phyloP scores from a whole-genome alignment of 2,888 invertebrate species.

The Epinotia nisella region DNA sequence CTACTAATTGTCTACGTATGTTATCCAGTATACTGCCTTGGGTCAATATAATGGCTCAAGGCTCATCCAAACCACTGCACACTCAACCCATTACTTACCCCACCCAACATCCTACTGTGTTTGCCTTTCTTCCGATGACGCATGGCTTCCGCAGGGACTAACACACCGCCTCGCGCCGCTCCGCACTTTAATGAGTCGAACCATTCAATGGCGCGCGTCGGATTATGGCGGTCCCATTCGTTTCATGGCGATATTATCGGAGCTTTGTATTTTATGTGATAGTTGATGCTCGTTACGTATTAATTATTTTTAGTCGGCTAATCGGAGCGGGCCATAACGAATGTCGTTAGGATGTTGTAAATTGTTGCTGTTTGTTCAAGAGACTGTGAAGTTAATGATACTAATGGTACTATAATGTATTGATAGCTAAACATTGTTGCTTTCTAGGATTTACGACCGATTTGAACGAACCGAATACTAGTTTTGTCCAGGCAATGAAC shows the following conservation, averaged over 20 bases:
- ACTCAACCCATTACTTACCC: slow-evolving; percentile 14
- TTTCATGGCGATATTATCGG: slow-evolving; percentile 1
- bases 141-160: slow-evolving; percentile 7
- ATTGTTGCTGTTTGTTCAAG: not conserved
- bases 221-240: not conserved
- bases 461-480: not conserved
- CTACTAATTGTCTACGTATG: not conserved
- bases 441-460: not conserved
- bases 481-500: no score
- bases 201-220: slow-evolving; percentile 28
- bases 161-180: not conserved
- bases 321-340: not conserved
- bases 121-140: slow-evolving; percentile 6
- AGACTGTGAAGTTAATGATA: slow-evolving; percentile 1
- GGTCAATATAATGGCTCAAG: not conserved
- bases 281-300: slow-evolving; percentile 8
- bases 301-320: slow-evolving; percentile 8
- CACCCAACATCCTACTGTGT: not conserved
- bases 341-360: not conserved
- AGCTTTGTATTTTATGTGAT: slow-evolving; percentile 10
- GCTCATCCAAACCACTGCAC: not conserved
- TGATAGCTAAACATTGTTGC: not conserved
- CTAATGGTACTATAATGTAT: not conserved
- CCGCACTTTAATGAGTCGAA: slow-evolving; percentile 19
- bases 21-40: not conserved